These are phyloP conservation scores for Phenganax subtilis DNA, from an alignment of 92 coral and sea anemone genomes.

Conservation along the genomic window DNA sequence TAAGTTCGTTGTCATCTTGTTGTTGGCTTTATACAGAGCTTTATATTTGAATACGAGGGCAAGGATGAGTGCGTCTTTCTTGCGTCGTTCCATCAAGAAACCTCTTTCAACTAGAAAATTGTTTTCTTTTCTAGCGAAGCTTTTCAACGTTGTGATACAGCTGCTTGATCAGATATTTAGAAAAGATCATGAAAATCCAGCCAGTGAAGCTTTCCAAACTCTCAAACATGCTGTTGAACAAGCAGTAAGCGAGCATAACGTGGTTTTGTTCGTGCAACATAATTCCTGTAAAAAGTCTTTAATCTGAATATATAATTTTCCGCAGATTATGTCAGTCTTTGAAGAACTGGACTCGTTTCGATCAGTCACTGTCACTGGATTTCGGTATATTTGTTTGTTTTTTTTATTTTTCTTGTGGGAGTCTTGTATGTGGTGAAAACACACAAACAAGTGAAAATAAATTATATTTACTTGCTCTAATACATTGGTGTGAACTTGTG, in stretches of 20 bases:
- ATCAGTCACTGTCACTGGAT: conserved; percentile 11
- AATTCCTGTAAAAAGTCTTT: neutral
- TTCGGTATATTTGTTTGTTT: neutral
- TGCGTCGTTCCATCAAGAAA: too few relatives aligned
- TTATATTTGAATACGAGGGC: too few relatives aligned
- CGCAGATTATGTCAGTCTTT: neutral
- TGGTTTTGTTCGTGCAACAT: neutral
- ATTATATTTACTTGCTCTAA: too few relatives aligned
- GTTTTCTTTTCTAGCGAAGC: conserved; percentile 3
- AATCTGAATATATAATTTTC: neutral
- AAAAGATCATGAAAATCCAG: neutral
- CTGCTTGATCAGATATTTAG: neutral
- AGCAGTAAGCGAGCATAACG: neutral
- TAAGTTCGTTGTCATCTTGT: too few relatives aligned
- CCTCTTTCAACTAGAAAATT: neutral
- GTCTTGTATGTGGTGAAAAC: too few relatives aligned
- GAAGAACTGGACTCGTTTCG: neutral
- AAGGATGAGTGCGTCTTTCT: too few relatives aligned
- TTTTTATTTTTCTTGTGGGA: too few relatives aligned
- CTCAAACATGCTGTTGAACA: neutral
- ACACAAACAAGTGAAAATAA: too few relatives aligned
- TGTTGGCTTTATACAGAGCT: too few relatives aligned
- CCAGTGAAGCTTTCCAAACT: neutral
- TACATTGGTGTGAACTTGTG: too few relatives aligned
- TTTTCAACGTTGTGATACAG: neutral